Conservation (phyloP, 64 coral and sea anemone species). For the Exaiptasia diaphana region DNA sequence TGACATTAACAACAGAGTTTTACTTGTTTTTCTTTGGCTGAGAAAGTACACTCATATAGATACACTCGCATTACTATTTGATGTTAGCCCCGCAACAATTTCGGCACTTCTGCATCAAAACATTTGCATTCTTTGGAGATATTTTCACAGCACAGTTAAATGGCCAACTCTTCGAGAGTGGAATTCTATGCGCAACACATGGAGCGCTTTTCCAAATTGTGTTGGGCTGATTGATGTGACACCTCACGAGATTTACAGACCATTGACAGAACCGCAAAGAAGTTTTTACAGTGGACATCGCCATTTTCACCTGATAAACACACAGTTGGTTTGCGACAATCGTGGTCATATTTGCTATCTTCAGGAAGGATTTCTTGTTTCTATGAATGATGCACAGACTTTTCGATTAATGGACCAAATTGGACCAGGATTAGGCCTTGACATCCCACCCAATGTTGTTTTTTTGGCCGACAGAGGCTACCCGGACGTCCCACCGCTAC, state of each 20-base stretch:
- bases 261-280: not conserved
- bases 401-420: not conserved
- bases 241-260: not conserved
- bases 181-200: not conserved
- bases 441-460: slow-evolving; percentile 7
- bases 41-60: not conserved
- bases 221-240: slow-evolving; percentile 12
- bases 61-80: not conserved
- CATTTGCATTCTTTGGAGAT: not conserved
- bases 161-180: not conserved
- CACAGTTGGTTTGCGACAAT: slow-evolving; percentile 14
- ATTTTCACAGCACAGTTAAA: not conserved
- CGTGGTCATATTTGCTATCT: slow-evolving; percentile 28
- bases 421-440: not conserved
- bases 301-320: slow-evolving; percentile 46
- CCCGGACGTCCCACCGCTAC: not conserved
- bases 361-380: slow-evolving; percentile 27
- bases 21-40: not conserved
- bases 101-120: not conserved
- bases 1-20: not conserved
- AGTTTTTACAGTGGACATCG: slow-evolving; percentile 8
- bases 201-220: not conserved
- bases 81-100: not conserved
- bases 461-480: slow-evolving; percentile 28
- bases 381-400: slow-evolving; percentile 18